phyloP scores from a whole-genome alignment of 2,113 vertebrate genomes.

The Leptobrachium leishanense region DNA sequence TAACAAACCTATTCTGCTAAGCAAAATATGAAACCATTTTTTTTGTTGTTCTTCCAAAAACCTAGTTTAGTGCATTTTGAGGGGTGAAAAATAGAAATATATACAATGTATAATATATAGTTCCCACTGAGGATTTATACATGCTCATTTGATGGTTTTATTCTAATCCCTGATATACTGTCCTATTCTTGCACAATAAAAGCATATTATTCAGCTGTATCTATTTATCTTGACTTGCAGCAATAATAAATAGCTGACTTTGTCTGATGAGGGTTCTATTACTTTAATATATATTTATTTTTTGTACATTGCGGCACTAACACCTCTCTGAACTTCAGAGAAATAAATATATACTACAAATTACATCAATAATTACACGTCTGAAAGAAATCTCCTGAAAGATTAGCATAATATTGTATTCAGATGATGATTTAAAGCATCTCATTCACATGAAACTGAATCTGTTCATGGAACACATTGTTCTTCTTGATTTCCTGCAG shows the following conservation, averaged over 20 bases:
- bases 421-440: constrained; percentile 5
- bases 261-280: constrained; percentile 51
- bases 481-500: constrained; percentile 39
- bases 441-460: constrained; percentile 13
- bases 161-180: neutral
- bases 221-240: constrained; percentile 57
- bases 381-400: constrained; percentile 10
- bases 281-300: neutral
- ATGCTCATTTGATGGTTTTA: neutral
- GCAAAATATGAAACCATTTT: neutral
- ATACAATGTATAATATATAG: neutral
- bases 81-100: neutral
- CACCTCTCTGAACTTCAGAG: constrained; percentile 28
- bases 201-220: constrained; percentile 25
- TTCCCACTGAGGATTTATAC: neutral
- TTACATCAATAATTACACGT: constrained; percentile 54
- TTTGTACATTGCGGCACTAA: constrained; percentile 47
- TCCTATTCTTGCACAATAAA: too few relatives aligned
- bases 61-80: neutral
- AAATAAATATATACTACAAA: constrained; percentile 35
- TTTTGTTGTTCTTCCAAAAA: constrained; percentile 20
- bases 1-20: constrained; percentile 40
- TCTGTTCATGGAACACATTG: constrained; percentile 8
- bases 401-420: constrained; percentile 19
- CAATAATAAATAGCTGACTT: constrained; percentile 6